These are phyloP conservation scores for Yponomeuta plumbellus DNA, from an alignment of 2,888 invertebrate species.

Conservation along the genomic window DNA sequence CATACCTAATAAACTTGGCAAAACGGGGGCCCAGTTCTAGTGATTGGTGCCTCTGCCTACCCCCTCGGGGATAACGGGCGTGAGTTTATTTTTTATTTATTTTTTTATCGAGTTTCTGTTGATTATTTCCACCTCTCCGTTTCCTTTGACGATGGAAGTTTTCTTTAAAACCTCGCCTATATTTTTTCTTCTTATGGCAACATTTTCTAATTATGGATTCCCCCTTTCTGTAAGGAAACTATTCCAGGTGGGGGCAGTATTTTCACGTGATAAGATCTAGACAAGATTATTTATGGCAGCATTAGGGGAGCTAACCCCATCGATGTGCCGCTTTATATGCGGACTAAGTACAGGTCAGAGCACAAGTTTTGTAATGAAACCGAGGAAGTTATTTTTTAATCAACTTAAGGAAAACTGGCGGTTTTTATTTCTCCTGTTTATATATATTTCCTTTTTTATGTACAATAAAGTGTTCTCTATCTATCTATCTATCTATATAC, in stretches of 20 bases:
- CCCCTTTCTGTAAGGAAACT: slow-evolving; percentile 48
- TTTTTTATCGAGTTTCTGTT: background rate
- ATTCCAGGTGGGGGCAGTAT: slow-evolving; percentile 62
- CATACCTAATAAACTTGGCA: no score
- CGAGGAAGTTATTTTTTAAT: background rate
- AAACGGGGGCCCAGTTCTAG: no score
- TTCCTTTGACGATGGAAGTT: background rate
- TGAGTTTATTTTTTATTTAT: no score
- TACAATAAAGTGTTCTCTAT: no score
- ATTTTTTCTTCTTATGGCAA: background rate
- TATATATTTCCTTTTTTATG: no score
- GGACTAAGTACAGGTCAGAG: slow-evolving; percentile 38
- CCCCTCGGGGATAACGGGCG: no score
- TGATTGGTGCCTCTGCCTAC: no score
- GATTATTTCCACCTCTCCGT: background rate
- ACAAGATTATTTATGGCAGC: slow-evolving; percentile 72
- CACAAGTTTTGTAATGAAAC: slow-evolving; percentile 30
- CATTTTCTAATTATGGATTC: slow-evolving; percentile 60
- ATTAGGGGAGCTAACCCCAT: slow-evolving; percentile 69
- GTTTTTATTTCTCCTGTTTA: no score
- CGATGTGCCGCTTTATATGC: slow-evolving; percentile 67
- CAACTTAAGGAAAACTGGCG: no score
- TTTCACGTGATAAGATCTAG: slow-evolving; percentile 70
- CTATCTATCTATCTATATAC: no score
- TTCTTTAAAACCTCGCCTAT: background rate